Conservation (phyloP, 1,140 invertebrate species). For the Drosophila insularis region DNA sequence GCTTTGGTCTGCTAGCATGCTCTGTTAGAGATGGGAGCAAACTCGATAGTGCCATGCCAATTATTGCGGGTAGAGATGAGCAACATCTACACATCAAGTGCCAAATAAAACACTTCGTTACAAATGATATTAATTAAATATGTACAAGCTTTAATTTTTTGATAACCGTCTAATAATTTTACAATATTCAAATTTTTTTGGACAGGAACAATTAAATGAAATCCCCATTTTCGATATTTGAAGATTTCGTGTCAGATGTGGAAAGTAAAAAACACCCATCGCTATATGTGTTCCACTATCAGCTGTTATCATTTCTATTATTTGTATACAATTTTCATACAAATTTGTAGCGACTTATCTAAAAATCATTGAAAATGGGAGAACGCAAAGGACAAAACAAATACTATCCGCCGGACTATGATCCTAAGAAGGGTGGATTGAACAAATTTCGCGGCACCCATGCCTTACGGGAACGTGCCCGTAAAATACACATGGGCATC, state of each 20-base stretch:
- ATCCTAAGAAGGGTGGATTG: slow-evolving; percentile 92
- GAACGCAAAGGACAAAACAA: slow-evolving; percentile 99
- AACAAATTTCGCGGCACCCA: slow-evolving; percentile 98
- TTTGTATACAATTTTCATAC: background rate
- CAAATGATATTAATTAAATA: too few species aligned
- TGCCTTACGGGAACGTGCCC: slow-evolving; percentile 96
- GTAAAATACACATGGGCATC: slow-evolving; percentile 97
- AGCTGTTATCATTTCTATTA: background rate
- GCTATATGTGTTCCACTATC: background rate
- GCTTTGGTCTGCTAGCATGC: slow-evolving; percentile 9
- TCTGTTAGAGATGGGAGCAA: slow-evolving; percentile 27
- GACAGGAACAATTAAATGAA: background rate
- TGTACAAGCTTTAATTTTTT: too few species aligned
- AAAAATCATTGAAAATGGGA: slow-evolving; percentile 88
- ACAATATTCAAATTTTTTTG: too few species aligned
- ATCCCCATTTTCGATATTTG: background rate
- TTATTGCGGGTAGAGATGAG: slow-evolving; percentile 21
- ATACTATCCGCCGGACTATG: slow-evolving; percentile 99
- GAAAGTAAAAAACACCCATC: background rate
- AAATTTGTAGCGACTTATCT: background rate
- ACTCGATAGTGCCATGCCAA: slow-evolving; percentile 12
- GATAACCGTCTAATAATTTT: too few species aligned
- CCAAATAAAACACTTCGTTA: background rate
- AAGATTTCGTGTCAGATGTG: background rate
- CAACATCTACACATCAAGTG: background rate